Evolutionary conservation across 2,888 invertebrate species (phyloP).

Genomic region (Ethmia dodecea): DNA sequence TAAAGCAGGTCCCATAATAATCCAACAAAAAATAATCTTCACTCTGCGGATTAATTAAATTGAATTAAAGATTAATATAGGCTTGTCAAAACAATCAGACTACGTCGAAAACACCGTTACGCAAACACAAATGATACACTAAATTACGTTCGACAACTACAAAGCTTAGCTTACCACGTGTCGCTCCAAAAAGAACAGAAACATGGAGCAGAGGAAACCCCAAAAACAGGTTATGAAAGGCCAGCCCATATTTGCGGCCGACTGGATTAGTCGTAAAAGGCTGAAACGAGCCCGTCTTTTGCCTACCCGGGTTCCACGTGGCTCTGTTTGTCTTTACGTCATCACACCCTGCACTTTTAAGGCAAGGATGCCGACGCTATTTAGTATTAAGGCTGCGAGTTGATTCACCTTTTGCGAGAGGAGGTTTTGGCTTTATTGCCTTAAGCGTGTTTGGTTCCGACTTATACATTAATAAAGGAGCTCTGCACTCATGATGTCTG

Average conservation of each 20-base stretch:
- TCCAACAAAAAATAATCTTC: too few relatives aligned
- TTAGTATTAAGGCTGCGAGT: constrained; percentile 44
- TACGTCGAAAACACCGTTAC: too few relatives aligned
- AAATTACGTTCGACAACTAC: too few relatives aligned
- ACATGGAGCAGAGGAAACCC: constrained; percentile 66
- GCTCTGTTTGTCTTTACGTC: constrained; percentile 51
- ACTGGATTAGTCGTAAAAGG: constrained; percentile 76
- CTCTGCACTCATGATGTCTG: background rate
- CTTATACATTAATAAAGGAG: too few relatives aligned
- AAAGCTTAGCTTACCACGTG: background rate
- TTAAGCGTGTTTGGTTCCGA: too few relatives aligned
- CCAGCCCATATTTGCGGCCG: constrained; percentile 68
- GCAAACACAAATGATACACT: too few relatives aligned
- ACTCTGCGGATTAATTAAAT: too few relatives aligned
- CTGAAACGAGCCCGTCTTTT: constrained; percentile 65
- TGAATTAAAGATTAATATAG: too few relatives aligned
- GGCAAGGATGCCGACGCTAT: constrained; percentile 54
- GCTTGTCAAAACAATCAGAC: too few relatives aligned
- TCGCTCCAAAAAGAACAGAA: background rate
- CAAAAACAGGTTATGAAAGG: constrained; percentile 75
- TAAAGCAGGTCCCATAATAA: too few relatives aligned
- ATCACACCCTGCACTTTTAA: constrained; percentile 42
- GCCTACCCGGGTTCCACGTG: constrained; percentile 58
- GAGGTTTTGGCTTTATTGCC: too few relatives aligned
- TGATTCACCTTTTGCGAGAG: constrained; percentile 38